phyloP scores from a whole-genome alignment of 2,797 vertebrate genomes.

The Urophycis tenuis region DNA sequence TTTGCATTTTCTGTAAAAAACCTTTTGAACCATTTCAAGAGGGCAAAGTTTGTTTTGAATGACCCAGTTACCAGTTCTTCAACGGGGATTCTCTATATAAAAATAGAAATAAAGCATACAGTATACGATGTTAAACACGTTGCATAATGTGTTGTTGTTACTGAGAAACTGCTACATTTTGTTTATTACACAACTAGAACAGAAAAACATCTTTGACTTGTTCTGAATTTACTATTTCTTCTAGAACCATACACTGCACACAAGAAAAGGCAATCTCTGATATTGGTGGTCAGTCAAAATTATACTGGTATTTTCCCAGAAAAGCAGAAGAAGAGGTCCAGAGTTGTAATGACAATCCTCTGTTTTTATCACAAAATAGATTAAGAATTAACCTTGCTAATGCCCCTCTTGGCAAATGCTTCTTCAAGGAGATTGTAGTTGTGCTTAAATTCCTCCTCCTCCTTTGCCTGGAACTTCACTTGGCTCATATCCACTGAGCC shows the following conservation, averaged over 20 bases:
- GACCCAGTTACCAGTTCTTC: constrained; percentile 59
- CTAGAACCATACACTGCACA: neutral
- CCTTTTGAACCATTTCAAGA: constrained; percentile 69
- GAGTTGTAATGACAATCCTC: neutral
- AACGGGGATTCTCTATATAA: constrained; percentile 64
- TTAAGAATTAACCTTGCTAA: constrained; percentile 54
- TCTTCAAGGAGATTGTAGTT: constrained; percentile 66
- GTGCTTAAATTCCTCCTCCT: constrained; percentile 57
- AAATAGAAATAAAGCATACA: constrained; percentile 2
- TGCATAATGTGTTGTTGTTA: neutral
- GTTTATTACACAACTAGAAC: neutral
- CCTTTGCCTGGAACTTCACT: constrained; percentile 64
- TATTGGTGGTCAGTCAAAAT: neutral
- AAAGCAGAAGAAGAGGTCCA: neutral
- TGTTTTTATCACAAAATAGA: neutral
- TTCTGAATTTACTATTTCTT: neutral
- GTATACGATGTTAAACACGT: neutral
- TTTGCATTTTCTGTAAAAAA: constrained; percentile 55
- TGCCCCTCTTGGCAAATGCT: constrained; percentile 50
- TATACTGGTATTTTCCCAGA: neutral
- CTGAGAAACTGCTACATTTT: neutral
- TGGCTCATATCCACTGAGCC: constrained; percentile 64
- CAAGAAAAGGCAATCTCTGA: neutral
- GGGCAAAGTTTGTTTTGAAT: constrained; percentile 52
- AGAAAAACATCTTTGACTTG: neutral